Base-by-base conservation (phyloP, 2,888 invertebrate genomes). In the Lissocephala sabroskyi region DNA sequence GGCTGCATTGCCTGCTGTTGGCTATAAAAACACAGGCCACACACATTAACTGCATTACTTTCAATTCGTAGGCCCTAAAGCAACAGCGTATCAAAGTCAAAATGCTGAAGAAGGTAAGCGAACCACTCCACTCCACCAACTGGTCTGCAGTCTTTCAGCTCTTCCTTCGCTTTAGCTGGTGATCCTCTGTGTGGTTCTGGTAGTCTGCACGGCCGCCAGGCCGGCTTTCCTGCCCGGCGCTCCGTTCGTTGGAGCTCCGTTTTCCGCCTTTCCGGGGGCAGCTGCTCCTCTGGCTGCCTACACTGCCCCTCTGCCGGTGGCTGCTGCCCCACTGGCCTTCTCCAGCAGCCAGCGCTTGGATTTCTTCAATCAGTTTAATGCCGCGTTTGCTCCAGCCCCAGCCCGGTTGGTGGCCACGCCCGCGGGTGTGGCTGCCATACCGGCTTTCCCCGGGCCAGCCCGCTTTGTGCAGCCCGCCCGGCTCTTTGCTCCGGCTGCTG, bases 301-400 rank as follows among this genome's bases (percentile, higher is more conserved):
- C 11, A 32, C 48, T 19, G 36, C 43, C 11, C 41, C 47, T 1
- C 23, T 52, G 4, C 28, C 52, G 0, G 41, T 49, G 28, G 32
- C 54, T 28, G 32, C 54, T 28, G 48, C 45, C 9, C 79, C 77
- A 0, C 11, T 75, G 50, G 60, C 76, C 18, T 30, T 68, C 18
- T 63, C 64, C 13, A 61, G 76, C 35, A 79, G 78, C 32, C 79
- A 81, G 9, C 75, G 79, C 5, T 50, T 81, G 55, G 78, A 80
- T 45, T 62, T 75, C 45, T 64, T 65, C 6, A 78, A 79, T 41
- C 78, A 67, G 41, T 67, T 67, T 17, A 77, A 79, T 59, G 64
- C 78, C 9, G 76, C 78, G 14, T 59, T 59, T 41, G 52, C 56
- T 0, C 54, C 52, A 10, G n/a, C n/a, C n/a, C 30, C 71, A 0